A percentile compares a stretch with the other conserved stretches of the same genome.
These are phyloP conservation scores for Tiliqua scincoides DNA, from an alignment of 2,113 vertebrate species.

Conservation along the genomic window DNA sequence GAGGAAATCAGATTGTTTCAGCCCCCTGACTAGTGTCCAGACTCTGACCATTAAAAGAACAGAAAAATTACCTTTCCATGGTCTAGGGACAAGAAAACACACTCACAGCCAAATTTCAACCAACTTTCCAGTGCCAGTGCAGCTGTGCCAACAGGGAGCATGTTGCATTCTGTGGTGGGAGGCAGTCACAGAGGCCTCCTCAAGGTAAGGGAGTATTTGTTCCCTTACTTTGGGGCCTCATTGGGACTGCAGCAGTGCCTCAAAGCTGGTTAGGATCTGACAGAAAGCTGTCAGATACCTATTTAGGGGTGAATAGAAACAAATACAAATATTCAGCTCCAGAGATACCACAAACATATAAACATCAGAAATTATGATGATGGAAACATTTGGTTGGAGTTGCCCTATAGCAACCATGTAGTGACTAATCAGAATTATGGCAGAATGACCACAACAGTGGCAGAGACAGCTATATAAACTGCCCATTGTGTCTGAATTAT, in stretches of 20 bases:
- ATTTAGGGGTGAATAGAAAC: conserved; percentile 14
- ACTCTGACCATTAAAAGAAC: neutral
- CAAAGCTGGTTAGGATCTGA: no score
- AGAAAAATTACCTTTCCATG: neutral
- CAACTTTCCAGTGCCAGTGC: no score
- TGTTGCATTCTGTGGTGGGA: no score
- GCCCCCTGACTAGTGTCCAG: neutral
- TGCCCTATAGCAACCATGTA: conserved; percentile 18
- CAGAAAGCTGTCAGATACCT: neutral
- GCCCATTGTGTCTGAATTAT: neutral
- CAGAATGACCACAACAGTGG: conserved; percentile 5
- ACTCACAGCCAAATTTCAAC: no score
- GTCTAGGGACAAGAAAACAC: no score
- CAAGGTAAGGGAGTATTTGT: no score
- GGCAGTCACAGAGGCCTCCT: no score
- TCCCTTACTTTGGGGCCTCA: no score
- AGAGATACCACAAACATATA: conserved; percentile 36
- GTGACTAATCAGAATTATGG: conserved; percentile 55
- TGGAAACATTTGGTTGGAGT: conserved; percentile 36
- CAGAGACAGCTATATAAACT: conserved; percentile 42
- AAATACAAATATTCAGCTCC: conserved; percentile 56
- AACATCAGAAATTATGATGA: conserved; percentile 38
- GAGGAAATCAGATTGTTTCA: neutral
- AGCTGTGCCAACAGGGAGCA: no score
- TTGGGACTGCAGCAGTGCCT: no score